These are phyloP conservation scores for Pithys albifrons DNA, from an alignment of 2,113 vertebrate species.

Conservation along the genomic window DNA sequence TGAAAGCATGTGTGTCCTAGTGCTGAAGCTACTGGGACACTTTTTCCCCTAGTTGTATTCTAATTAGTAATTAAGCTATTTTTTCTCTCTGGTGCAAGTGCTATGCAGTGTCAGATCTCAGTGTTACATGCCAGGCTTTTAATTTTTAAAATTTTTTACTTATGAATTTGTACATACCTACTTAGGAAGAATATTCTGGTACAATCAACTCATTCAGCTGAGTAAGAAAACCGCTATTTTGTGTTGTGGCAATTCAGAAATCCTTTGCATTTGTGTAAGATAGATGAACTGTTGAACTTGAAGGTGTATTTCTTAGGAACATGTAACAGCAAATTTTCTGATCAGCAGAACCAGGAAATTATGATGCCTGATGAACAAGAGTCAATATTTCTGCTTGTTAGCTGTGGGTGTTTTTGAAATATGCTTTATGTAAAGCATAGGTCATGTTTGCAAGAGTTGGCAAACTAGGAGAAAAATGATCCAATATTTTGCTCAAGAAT, in stretches of 20 bases:
- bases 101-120: rapidly evolving
- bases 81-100: background rate
- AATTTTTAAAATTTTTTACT: background rate
- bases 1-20: background rate
- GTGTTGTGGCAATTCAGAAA: background rate
- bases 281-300: background rate
- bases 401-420: background rate
- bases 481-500: background rate
- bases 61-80: background rate
- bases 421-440: background rate
- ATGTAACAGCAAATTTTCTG: background rate
- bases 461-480: background rate
- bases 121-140: background rate
- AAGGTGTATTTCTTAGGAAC: background rate
- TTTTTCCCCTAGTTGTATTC: background rate
- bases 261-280: background rate
- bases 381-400: background rate
- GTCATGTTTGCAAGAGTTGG: background rate
- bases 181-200: background rate
- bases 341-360: background rate
- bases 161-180: background rate
- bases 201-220: background rate
- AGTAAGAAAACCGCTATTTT: background rate
- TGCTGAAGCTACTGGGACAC: background rate
- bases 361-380: background rate